Evolutionary conservation across 2,888 invertebrate genomes (phyloP).

Genomic region (Rotaria socialis): DNA sequence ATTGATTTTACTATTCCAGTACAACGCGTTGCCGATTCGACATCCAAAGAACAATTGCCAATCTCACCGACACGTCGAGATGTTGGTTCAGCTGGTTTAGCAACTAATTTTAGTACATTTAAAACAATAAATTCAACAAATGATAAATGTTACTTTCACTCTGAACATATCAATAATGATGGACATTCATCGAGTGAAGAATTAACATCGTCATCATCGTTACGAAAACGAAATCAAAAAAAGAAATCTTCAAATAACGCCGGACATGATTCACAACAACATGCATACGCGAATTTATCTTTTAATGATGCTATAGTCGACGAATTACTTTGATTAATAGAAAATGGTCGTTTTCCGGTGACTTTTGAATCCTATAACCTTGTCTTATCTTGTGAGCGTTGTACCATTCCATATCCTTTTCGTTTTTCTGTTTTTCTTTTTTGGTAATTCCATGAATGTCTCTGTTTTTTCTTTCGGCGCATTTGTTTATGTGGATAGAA

Average conservation of each 20-base stretch:
- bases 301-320: constrained; percentile 5
- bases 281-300: not conserved
- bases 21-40: not conserved
- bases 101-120: not conserved
- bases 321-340: not conserved
- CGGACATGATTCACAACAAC: not conserved
- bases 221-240: not conserved
- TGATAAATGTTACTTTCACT: not conserved
- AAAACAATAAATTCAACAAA: not conserved
- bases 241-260: not conserved
- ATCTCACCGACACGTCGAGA: not conserved
- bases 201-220: not conserved
- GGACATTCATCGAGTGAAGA: constrained; percentile 33
- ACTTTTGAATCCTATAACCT: not conserved
- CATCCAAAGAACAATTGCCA: not conserved
- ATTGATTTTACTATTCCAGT: not conserved
- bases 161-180: not conserved
- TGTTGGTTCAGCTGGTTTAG: constrained; percentile 1
- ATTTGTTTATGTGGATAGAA: not conserved
- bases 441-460: not conserved
- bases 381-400: not conserved
- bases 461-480: not conserved
- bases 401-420: not conserved
- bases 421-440: not conserved
- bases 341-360: not conserved